Evolutionary conservation across 1,140 invertebrate species (phyloP).

Genomic region (Calycopis cecrops): DNA sequence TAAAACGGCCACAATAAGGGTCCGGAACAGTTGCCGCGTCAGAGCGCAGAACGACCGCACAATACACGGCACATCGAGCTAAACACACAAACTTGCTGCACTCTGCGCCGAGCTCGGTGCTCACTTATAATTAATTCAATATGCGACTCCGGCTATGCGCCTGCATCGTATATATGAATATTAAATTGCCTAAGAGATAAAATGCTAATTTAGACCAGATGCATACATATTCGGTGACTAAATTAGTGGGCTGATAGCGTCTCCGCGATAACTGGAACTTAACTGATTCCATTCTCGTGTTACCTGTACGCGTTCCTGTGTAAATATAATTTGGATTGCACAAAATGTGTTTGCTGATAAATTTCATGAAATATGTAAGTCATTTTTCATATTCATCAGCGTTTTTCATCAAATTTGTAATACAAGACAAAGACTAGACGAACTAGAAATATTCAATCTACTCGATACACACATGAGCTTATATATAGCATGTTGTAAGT

Average conservation of each 20-base stretch:
- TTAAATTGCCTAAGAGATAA: conserved; percentile 65
- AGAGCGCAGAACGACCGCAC: neutral
- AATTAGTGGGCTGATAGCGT: conserved; percentile 50
- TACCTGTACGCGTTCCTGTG: conserved; percentile 19
- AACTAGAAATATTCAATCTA: no score
- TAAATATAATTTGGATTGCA: no score
- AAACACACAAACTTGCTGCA: conserved; percentile 23
- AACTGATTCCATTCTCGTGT: conserved; percentile 41
- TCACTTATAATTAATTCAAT: conserved; percentile 57
- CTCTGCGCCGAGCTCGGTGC: conserved; percentile 12
- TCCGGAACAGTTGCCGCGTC: no score
- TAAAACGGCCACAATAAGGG: no score
- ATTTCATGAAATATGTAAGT: no score
- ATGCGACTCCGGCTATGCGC: conserved; percentile 46
- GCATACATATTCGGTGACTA: conserved; percentile 50
- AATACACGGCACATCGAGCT: conserved; percentile 22
- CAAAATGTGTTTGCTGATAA: no score
- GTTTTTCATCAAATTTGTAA: no score
- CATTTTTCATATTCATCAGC: no score
- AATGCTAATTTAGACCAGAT: conserved; percentile 61
- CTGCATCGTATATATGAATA: conserved; percentile 63
- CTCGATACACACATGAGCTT: no score
- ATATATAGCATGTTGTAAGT: no score
- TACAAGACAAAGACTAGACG: no score
- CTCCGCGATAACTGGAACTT: conserved; percentile 22